Base-by-base conservation (phyloP, 2,797 vertebrate species). In the Protosalanx chinensis region DNA sequence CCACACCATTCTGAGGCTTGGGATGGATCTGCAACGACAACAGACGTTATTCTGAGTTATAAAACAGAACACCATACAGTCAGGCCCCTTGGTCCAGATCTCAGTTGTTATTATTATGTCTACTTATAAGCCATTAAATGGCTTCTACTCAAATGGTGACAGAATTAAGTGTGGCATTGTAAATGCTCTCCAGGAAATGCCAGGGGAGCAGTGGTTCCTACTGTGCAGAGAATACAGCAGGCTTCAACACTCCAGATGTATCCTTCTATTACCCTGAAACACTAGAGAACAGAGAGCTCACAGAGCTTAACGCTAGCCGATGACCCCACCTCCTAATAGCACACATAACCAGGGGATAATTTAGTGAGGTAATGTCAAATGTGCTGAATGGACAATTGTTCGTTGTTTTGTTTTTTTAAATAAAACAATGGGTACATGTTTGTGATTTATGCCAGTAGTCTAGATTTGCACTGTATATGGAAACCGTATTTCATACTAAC, bases 161-260 rank as follows among this genome's bases (percentile, higher is more conserved):
- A 76, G 70, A 85, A 86, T 83, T 27, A 35, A 87, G 69, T 72
- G 69, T 87, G 87, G 78, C 84, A 78, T 83, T 84, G 81, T 79
- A 87, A 82, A 82, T 37, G 76, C 81, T 85, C 76, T 80, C 75
- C 77, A 86, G 83, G 88, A 89, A 89, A 87, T 81, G 59, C 85
- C 76, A 70, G 53, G 46, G 72, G 79, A 66, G 30, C 60, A 37
- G 46, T 35, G 0, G 33, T 63, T 72, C 60, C 65, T 83, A 71
- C 76, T 85, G 57, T 72, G 41, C 67, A 18, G 10, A 53, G 71
- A 78, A 76, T 71, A 71, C 67, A 56, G 77, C 71, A 62, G 72
- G 78, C 68, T 85, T 81, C 74, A 76, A 87, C 87, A 79, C 57
- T 77, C 84, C 88, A 90, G 83, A 88, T 90, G 87, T 86, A 88